A percentile compares a stretch with the other conserved stretches of the same genome.
Conservation (phyloP, 2,888 invertebrate genomes). For the Leptarthrus brevirostris region DNA sequence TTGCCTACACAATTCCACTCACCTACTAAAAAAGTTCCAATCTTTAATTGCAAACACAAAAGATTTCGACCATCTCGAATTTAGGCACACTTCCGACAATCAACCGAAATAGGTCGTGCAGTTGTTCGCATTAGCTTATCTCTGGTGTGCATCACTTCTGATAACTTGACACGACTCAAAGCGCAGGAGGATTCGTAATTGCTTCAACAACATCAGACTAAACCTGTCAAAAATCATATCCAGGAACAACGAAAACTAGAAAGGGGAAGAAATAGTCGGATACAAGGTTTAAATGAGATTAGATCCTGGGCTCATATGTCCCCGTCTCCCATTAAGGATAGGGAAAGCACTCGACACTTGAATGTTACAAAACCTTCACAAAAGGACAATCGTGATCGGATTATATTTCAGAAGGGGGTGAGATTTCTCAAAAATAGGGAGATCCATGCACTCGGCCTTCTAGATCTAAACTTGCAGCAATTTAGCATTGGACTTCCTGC, state of each 20-base stretch:
- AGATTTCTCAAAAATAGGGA: neutral
- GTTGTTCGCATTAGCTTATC: constrained; percentile 49
- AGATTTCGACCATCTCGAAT: constrained; percentile 50
- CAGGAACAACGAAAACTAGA: constrained; percentile 4
- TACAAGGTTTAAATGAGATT: constrained; percentile 47
- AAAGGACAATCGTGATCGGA: constrained; percentile 54
- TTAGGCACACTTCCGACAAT: constrained; percentile 50
- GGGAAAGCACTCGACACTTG: constrained; percentile 37
- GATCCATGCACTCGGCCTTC: constrained; percentile 1
- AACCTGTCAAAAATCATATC: constrained; percentile 52
- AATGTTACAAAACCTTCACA: constrained; percentile 31
- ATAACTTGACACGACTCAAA: constrained; percentile 35
- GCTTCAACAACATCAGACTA: constrained; percentile 41
- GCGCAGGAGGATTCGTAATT: constrained; percentile 37
- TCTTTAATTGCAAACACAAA: constrained; percentile 30
- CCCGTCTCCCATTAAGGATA: neutral
- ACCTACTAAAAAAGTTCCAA: too few relatives aligned
- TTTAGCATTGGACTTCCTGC: neutral
- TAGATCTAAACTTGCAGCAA: neutral
- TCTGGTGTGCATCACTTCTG: constrained; percentile 41
- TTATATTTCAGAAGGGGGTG: constrained; percentile 52
- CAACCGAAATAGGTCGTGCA: constrained; percentile 21
- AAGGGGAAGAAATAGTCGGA: constrained; percentile 22
- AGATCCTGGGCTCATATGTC: neutral
- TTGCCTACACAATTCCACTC: too few relatives aligned